Conservation (phyloP, 2,797 vertebrate genomes). For the Hydrophis major region DNA sequence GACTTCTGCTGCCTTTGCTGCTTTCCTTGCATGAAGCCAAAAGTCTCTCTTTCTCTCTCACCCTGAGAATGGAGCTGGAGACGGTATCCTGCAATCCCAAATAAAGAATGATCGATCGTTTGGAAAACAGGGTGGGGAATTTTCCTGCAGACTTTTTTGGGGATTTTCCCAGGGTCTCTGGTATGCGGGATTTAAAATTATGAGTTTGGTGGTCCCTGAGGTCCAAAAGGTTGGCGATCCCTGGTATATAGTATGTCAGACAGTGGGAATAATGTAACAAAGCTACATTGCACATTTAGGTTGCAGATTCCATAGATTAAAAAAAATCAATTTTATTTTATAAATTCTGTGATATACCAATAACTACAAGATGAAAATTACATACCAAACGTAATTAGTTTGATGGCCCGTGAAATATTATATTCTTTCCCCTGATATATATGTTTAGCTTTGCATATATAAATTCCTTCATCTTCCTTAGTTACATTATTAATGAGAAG, state of each 20-base stretch:
- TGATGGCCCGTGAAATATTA: conserved; percentile 67
- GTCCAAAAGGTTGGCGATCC: too few species aligned
- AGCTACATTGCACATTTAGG: neutral
- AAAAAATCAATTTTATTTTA: neutral
- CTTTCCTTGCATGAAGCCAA: too few species aligned
- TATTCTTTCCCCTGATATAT: conserved; percentile 61
- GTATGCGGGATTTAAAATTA: too few species aligned
- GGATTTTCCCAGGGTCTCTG: too few species aligned
- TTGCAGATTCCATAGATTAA: neutral
- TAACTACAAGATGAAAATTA: conserved; percentile 14
- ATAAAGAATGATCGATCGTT: too few species aligned
- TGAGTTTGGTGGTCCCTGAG: too few species aligned
- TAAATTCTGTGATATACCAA: neutral
- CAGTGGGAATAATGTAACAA: neutral
- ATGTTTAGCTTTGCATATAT: conserved; percentile 70
- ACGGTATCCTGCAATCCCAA: too few species aligned
- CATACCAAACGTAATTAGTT: conserved; percentile 69
- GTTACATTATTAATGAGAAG: conserved; percentile 53
- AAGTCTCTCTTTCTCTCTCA: too few species aligned
- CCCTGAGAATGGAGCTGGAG: too few species aligned
- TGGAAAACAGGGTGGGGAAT: too few species aligned
- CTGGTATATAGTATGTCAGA: neutral
- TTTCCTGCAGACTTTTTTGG: too few species aligned
- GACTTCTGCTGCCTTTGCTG: too few species aligned
- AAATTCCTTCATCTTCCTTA: conserved; percentile 70